These are phyloP conservation scores for Buceros bicornis DNA, from an alignment of 2,797 vertebrate species.

Conservation along the genomic window DNA sequence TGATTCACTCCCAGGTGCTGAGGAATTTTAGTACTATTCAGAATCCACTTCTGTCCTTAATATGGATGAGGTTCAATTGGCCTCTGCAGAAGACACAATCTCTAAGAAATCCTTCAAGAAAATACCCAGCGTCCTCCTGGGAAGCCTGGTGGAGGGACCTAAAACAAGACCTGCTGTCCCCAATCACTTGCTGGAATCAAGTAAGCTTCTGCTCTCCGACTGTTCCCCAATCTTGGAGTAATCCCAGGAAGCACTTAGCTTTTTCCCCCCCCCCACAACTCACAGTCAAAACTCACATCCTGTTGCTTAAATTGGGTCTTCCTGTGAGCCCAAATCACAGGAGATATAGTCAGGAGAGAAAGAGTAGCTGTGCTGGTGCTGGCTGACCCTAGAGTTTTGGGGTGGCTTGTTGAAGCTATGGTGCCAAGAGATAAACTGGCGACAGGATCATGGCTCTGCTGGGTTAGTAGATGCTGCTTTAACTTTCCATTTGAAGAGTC, in stretches of 20 bases:
- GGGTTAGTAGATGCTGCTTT: background rate
- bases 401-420: background rate
- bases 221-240: background rate
- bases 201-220: slow-evolving; percentile 75
- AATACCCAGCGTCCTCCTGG: slow-evolving; percentile 78
- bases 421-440: background rate
- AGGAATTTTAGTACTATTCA: slow-evolving; percentile 28
- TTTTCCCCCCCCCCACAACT: background rate
- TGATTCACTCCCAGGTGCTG: slow-evolving; percentile 35
- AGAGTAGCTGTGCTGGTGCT: background rate
- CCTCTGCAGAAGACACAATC: background rate
- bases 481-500: background rate
- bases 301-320: background rate
- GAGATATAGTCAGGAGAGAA: background rate
- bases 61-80: slow-evolving; percentile 83
- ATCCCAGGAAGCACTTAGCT: background rate
- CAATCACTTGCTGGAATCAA: slow-evolving; percentile 89
- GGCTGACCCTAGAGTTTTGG: background rate
- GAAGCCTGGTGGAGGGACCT: slow-evolving; percentile 84
- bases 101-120: slow-evolving; percentile 54
- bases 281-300: background rate
- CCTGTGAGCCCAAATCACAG: background rate
- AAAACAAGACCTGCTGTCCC: slow-evolving; percentile 75
- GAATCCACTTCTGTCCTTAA: slow-evolving; percentile 2
- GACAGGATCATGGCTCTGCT: background rate